Evolutionary conservation across 2,113 vertebrate genomes (phyloP), one percentile per base, ranked within the genome.

Genomic region (human (Homo sapiens)): DNA sequence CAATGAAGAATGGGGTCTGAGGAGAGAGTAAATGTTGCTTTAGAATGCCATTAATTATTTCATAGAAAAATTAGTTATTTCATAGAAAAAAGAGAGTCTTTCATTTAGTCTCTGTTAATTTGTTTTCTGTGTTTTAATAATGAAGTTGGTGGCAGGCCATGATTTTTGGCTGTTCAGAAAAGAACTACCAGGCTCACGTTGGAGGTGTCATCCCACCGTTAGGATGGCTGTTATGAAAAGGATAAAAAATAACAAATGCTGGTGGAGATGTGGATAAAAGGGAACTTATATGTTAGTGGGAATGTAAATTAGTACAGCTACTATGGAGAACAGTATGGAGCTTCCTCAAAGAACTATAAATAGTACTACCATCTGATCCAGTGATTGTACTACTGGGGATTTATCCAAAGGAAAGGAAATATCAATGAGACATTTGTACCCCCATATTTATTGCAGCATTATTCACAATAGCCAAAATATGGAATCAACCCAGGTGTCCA

Each of bases 81-180:
- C n/a, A n/a, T 59, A 79, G 87, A 14, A 59, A 12, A 85, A 48
- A 38, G 38, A 81, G 73, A 76, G 35, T n/a, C 35, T 7, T 72
- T 79, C 25, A 25, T 27, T 59, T 84, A 64, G 50, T 84, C 48
- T 52, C 64, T 50, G 10, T 79, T 68, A 86, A n/a, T 45, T 55
- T 79, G 4, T 89, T 70, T 95, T 95, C 75, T 92, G 13, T 72
- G 66, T 75, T n/a, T 94, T 95, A 68, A 32, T 78, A 32, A 64
- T 59, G 30, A 96, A 82, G 20, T 79, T 48, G 35, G 14, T 83
- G 16, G 11, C 14, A 84, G 73, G 20, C 40, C 16, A 4, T 76
- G 55, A 27, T 27, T 52, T 82, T 76, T 78, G 64, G 14, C 72
- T 80, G 22, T 72, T 80, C 27, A 78, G 76, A 86, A 92, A 92